Conservation (phyloP, 2,888 invertebrate species). For the Tachina fera region DNA sequence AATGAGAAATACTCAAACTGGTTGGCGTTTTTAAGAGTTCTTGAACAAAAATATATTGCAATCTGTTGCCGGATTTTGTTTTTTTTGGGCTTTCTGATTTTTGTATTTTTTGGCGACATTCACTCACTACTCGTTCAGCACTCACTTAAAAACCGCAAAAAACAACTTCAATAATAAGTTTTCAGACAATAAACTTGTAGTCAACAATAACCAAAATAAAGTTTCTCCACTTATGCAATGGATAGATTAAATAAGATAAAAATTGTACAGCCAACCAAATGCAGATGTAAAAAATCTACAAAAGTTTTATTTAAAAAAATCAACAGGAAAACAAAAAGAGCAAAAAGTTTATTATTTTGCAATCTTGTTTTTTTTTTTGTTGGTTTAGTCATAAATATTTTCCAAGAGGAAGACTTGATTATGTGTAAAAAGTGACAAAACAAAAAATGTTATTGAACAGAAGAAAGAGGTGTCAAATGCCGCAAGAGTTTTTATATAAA, state of each 20-base stretch:
- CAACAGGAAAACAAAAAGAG: constrained; percentile 15
- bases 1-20: constrained; percentile 28
- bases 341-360: constrained; percentile 31
- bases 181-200: constrained; percentile 13
- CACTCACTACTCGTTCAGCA: constrained; percentile 39
- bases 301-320: constrained; percentile 32
- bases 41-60: constrained; percentile 56
- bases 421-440: constrained; percentile 1
- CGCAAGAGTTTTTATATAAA: background rate
- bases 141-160: constrained; percentile 13
- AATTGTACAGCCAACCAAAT: constrained; percentile 18
- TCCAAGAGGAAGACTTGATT: constrained; percentile 16
- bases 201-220: constrained; percentile 48
- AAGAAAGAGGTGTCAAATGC: background rate
- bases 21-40: constrained; percentile 54
- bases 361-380: background rate
- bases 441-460: background rate
- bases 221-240: constrained; percentile 70
- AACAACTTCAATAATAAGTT: background rate
- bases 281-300: constrained; percentile 26
- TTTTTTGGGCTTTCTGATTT: background rate
- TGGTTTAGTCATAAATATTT: background rate
- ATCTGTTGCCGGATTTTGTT: constrained; percentile 22
- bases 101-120: constrained; percentile 48
- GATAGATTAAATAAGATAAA: constrained; percentile 41